phyloP scores from a whole-genome alignment of 1,140 invertebrate genomes.

The Aphidius gifuensis region DNA sequence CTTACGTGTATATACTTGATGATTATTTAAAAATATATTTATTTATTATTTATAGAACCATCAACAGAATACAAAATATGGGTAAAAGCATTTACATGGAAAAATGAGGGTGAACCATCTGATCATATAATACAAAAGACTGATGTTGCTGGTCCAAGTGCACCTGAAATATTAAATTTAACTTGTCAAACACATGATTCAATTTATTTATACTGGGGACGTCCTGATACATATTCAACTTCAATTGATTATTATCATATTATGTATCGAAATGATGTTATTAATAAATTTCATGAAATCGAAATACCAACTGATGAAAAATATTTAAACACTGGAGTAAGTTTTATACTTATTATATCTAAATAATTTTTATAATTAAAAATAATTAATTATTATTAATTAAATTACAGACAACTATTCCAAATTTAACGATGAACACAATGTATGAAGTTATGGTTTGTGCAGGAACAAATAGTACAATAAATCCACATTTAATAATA shows the following conservation, averaged over 20 bases:
- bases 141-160: slow-evolving; percentile 76
- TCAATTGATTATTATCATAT: slow-evolving; percentile 79
- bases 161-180: slow-evolving; percentile 76
- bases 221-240: slow-evolving; percentile 70
- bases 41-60: slow-evolving; percentile 54
- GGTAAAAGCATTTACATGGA: slow-evolving; percentile 74
- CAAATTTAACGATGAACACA: slow-evolving; percentile 71
- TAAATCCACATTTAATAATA: slow-evolving; percentile 63
- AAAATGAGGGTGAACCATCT: slow-evolving; percentile 72
- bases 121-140: slow-evolving; percentile 70
- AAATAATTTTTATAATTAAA: too few relatives aligned
- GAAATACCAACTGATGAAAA: slow-evolving; percentile 60
- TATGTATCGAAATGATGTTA: slow-evolving; percentile 62
- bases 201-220: slow-evolving; percentile 77
- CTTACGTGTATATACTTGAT: neutral
- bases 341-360: slow-evolving; percentile 14
- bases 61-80: slow-evolving; percentile 82
- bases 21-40: neutral
- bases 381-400: slow-evolving; percentile 2
- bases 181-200: slow-evolving; percentile 76
- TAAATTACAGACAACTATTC: slow-evolving; percentile 63
- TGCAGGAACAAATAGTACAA: slow-evolving; percentile 67
- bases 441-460: slow-evolving; percentile 73
- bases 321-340: slow-evolving; percentile 62
- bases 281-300: slow-evolving; percentile 62